Evolutionary conservation across 2,888 invertebrate genomes (phyloP).

Genomic region (Eupithecia subfuscata): DNA sequence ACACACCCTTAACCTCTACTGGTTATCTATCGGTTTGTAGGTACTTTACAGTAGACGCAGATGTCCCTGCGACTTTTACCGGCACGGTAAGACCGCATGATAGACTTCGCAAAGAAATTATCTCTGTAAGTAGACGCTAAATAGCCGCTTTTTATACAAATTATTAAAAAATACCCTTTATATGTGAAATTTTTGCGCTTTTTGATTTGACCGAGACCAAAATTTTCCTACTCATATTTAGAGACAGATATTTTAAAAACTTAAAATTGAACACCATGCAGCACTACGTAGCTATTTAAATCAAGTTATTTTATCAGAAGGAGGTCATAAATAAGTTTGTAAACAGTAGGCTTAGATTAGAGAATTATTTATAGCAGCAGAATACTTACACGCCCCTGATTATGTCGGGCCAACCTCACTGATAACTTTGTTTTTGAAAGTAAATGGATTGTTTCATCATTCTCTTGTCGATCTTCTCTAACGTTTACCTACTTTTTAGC

Average conservation of each 20-base stretch:
- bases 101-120: background rate
- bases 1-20: constrained; percentile 48
- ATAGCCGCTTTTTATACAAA: too few species aligned
- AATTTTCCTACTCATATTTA: too few species aligned
- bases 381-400: constrained; percentile 4
- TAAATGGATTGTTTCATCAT: constrained; percentile 36
- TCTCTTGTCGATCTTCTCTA: constrained; percentile 5
- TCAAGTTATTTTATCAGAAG: background rate
- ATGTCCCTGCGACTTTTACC: background rate
- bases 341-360: background rate
- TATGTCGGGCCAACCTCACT: background rate
- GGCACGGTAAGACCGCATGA: background rate
- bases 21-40: constrained; percentile 35
- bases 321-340: background rate
- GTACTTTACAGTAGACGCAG: constrained; percentile 16
- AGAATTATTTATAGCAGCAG: constrained; percentile 3
- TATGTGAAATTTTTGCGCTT: too few species aligned
- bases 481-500: constrained; percentile 7
- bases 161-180: too few species aligned
- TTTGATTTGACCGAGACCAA: too few species aligned
- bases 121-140: background rate
- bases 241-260: too few species aligned
- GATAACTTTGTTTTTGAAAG: constrained; percentile 41
- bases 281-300: too few species aligned
- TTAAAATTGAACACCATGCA: too few species aligned